A percentile compares a stretch with the other conserved stretches of the same genome.
phyloP scores from a whole-genome alignment of 2,888 invertebrate genomes.

The Lasioglossum vierecki region DNA sequence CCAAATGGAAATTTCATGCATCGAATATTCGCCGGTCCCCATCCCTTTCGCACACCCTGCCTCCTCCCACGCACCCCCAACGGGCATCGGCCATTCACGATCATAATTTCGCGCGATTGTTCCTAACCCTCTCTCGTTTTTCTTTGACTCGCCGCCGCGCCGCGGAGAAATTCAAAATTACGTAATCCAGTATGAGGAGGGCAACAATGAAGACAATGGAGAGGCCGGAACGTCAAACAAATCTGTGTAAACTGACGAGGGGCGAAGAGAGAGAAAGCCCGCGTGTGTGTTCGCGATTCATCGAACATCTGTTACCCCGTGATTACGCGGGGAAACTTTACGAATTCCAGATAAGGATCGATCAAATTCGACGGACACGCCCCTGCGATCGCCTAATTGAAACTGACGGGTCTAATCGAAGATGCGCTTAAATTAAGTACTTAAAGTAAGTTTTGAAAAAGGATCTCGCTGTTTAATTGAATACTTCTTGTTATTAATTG shows the following conservation, averaged over 20 bases:
- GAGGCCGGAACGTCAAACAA: slow-evolving; percentile 74
- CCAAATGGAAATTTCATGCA: slow-evolving; percentile 45
- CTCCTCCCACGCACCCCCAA: not conserved
- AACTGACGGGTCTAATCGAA: too few species aligned
- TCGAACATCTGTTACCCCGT: slow-evolving; percentile 75
- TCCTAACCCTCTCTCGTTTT: slow-evolving; percentile 21
- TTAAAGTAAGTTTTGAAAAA: too few species aligned
- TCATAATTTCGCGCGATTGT: slow-evolving; percentile 54
- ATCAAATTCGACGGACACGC: slow-evolving; percentile 58
- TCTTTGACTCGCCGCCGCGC: slow-evolving; percentile 15
- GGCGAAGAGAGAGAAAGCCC: slow-evolving; percentile 16
- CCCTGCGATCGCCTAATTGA: not conserved
- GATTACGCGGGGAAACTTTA: slow-evolving; percentile 57
- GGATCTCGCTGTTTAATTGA: too few species aligned
- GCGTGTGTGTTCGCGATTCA: slow-evolving; percentile 66
- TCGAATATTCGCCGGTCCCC: slow-evolving; percentile 28
- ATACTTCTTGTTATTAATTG: too few species aligned
- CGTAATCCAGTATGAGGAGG: slow-evolving; percentile 73
- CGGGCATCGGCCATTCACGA: slow-evolving; percentile 29
- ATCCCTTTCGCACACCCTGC: not conserved
- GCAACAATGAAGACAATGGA: slow-evolving; percentile 77
- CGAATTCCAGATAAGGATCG: slow-evolving; percentile 47
- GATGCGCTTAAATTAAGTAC: too few species aligned
- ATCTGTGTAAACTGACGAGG: slow-evolving; percentile 74
- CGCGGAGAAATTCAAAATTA: slow-evolving; percentile 76